Percentiles rank a stretch among this genome's conserved stretches.
phyloP scores from a whole-genome alignment of 2,797 vertebrate species.

The Lates japonicus region DNA sequence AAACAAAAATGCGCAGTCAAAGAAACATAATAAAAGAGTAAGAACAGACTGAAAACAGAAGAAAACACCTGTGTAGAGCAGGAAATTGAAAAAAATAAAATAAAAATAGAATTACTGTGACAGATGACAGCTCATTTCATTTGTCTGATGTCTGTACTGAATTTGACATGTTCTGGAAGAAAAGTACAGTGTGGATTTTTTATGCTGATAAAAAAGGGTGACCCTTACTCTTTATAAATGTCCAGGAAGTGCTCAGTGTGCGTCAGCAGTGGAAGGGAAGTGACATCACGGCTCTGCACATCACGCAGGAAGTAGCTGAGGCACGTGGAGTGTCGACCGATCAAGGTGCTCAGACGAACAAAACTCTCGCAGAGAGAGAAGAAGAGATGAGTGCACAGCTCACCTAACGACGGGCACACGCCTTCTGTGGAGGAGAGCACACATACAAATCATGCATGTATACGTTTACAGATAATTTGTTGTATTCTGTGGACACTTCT shows the following conservation, averaged over 20 bases:
- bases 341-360: constrained; percentile 90
- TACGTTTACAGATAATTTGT: not conserved
- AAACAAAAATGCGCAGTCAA: not conserved
- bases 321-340: constrained; percentile 91
- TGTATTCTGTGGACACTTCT: not conserved
- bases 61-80: not conserved
- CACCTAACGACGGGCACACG: constrained; percentile 61
- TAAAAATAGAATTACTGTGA: not conserved
- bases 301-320: constrained; percentile 92
- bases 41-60: not conserved
- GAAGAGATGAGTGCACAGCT: constrained; percentile 87
- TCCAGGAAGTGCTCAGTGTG: constrained; percentile 91
- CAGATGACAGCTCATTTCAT: no score
- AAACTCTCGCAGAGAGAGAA: constrained; percentile 91
- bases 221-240: constrained; percentile 91
- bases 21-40: not conserved
- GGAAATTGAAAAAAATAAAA: not conserved
- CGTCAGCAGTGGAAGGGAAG: constrained; percentile 90
- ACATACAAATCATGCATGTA: not conserved
- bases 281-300: constrained; percentile 83
- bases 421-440: constrained; percentile 57
- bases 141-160: not conserved
- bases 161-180: not conserved
- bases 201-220: constrained; percentile 7
- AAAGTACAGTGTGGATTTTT: not conserved